A percentile compares a stretch with the other conserved stretches of the same genome.
Conservation (phyloP, 1,140 invertebrate genomes). For the Tribolium madens region DNA sequence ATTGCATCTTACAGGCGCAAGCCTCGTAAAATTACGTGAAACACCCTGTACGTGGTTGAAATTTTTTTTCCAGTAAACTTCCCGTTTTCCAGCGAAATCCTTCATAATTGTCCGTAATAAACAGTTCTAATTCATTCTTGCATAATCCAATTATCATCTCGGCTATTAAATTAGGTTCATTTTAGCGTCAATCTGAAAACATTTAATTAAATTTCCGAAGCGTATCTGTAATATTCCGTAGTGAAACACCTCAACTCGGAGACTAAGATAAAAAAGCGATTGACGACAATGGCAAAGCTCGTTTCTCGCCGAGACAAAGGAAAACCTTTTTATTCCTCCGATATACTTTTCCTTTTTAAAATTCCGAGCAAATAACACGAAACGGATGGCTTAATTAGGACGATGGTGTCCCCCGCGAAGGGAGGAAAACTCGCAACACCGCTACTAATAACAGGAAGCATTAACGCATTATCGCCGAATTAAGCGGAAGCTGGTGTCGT, state of each 20-base stretch:
- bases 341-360: constrained; percentile 2
- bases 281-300: constrained; percentile 1
- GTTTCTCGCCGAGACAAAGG: constrained; percentile 1
- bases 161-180: constrained; percentile 25
- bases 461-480: constrained; percentile 37
- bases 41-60: no score
- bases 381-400: constrained; percentile 22
- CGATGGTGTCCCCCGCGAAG: neutral
- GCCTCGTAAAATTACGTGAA: no score
- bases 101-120: neutral
- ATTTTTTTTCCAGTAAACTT: constrained; percentile 4
- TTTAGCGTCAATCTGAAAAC: constrained; percentile 28
- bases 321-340: neutral
- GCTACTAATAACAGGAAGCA: constrained; percentile 33
- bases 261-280: constrained; percentile 6
- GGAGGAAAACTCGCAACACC: neutral
- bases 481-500: constrained; percentile 30
- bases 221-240: constrained; percentile 10
- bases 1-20: no score
- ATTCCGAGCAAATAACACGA: constrained; percentile 1
- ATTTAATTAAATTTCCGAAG: constrained; percentile 25
- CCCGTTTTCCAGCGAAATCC: neutral
- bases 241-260: neutral
- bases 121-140: constrained; percentile 20
- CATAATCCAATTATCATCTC: constrained; percentile 3